Evolutionary conservation across 2,888 invertebrate species (phyloP), one percentile per base, ranked within the genome.

Genomic region (Leptura quadrifasciata): DNA sequence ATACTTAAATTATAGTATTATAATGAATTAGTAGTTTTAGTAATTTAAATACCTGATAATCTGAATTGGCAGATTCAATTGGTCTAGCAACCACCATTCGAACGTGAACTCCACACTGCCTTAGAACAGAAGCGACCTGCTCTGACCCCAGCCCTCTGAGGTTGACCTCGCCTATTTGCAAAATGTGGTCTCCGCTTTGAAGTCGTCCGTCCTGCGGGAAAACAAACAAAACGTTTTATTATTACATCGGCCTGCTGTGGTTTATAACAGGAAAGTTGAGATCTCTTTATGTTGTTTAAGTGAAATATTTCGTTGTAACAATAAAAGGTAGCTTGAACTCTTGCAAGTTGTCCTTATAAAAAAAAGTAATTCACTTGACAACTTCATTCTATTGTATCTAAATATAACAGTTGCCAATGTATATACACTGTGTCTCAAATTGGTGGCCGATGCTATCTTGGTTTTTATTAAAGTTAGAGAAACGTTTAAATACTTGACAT

Each of bases 101-200:
- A 75, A 97, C 97, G 87, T 96, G 94, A 24, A 94, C 95, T 20
- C 97, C 97, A 83, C 96, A 95, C 90, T 97, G 97, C 18, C 97
- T 92, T 82, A 97, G 91, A 79, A 97, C 97, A 47, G 96, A 94
- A 10, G 97, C 97, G 68, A 96, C 96, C 90, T 97, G 96, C 90
- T 99, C 99, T 65, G 98, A 98, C 77, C 97, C 97, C 93, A 98
- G 96, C 76, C 99, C 98, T 71, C 98, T 94, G 83, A 99, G 92
- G 90, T 97, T 98, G 83, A 98, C 96, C 83, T 98, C 96, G 63
- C 96, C 96, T 84, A 97, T 96, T 91, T 99, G 98, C 84, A 99
- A 92, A 85, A 99, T 96, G 91, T 99, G 99, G 90, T 99, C 99
- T 9, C 99, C 99, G 90, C 98, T 96, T 90, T 97, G 97, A 82